Conservation (phyloP, 2,797 vertebrate species). For the Ceryle rudis region DNA sequence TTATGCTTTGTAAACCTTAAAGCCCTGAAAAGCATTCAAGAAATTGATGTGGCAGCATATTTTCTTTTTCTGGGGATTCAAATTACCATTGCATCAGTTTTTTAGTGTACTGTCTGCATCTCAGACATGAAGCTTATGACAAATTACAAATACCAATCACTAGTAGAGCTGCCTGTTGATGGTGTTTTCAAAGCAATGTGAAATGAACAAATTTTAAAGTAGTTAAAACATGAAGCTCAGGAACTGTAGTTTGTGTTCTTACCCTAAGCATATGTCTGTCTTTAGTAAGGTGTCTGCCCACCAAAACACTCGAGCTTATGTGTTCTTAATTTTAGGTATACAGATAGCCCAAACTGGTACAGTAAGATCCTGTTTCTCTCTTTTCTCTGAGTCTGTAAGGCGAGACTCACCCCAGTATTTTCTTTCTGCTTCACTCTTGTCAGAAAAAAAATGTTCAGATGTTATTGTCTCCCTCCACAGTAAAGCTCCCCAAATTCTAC, state of each 20-base stretch:
- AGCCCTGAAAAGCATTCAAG: background rate
- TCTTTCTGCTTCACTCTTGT: background rate
- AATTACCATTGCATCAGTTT: background rate
- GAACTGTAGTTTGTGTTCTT: background rate
- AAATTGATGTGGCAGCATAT: background rate
- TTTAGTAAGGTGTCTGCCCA: background rate
- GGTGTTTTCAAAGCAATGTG: background rate
- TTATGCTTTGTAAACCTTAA: background rate
- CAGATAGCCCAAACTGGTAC: background rate
- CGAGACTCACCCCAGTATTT: background rate
- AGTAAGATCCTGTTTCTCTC: background rate
- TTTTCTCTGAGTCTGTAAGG: background rate
- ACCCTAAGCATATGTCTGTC: background rate
- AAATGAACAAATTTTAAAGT: background rate
- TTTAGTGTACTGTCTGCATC: background rate
- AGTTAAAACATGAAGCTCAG: background rate
- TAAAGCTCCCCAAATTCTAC: background rate
- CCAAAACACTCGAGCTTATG: background rate
- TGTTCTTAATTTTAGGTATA: background rate
- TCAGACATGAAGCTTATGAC: background rate
- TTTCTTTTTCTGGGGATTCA: slow-evolving; percentile 3
- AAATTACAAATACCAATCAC: background rate
- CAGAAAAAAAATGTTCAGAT: background rate
- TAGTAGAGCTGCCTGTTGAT: background rate
- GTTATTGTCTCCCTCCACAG: background rate